Evolutionary conservation across 2,888 invertebrate genomes (phyloP).

Genomic region (Caenorhabditis sinica): DNA sequence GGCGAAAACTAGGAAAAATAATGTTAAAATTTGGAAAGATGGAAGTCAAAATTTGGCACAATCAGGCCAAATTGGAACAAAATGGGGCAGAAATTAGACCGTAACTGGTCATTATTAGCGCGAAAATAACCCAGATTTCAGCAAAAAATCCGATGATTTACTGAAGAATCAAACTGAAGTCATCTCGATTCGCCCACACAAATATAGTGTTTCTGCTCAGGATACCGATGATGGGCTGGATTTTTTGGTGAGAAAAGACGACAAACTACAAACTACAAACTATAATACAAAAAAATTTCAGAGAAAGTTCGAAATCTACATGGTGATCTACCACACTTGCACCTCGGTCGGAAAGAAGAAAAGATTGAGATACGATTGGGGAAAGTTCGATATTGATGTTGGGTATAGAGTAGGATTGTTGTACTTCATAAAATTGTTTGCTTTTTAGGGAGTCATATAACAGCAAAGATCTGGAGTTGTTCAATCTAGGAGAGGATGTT

Average conservation of each 20-base stretch:
- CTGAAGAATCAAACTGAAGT: conserved; percentile 2
- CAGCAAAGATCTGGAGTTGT: neutral
- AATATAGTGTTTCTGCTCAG: neutral
- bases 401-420: neutral
- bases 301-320: conserved; percentile 32
- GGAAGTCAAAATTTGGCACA: no score
- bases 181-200: neutral
- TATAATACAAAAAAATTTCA: no score
- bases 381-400: conserved; percentile 14
- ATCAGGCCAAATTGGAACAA: neutral
- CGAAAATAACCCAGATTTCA: neutral
- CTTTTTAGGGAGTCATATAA: neutral
- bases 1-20: neutral
- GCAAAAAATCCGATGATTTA: conserved; percentile 6
- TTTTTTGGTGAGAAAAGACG: neutral
- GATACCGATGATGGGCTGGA: conserved; percentile 18
- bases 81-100: no score
- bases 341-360: neutral
- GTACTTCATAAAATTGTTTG: neutral
- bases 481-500: conserved; percentile 5
- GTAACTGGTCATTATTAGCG: no score
- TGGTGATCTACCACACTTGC: conserved; percentile 11
- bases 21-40: neutral
- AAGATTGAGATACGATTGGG: conserved; percentile 10
- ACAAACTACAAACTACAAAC: neutral